Evolutionary conservation across 1,140 invertebrate species (phyloP).

Genomic region (Choristoneura fumiferana): DNA sequence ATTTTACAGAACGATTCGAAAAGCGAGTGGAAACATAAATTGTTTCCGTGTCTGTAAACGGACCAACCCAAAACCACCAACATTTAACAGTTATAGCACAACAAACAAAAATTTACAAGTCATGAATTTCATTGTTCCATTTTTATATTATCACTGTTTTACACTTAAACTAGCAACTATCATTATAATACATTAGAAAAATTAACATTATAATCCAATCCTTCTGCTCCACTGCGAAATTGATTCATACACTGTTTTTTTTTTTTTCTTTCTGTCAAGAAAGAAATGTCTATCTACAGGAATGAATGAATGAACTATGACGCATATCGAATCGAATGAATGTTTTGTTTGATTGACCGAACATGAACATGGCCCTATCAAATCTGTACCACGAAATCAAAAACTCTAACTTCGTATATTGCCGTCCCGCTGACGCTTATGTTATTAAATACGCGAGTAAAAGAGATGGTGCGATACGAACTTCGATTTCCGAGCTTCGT

Average conservation of each 20-base stretch:
- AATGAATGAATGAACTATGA: neutral
- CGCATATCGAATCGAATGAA: neutral
- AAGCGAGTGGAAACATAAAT: constrained; percentile 2
- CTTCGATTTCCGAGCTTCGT: too few species aligned
- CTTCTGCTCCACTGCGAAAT: neutral
- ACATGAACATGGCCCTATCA: too few species aligned
- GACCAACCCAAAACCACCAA: constrained; percentile 18
- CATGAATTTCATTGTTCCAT: constrained; percentile 7
- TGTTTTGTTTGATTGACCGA: too few species aligned
- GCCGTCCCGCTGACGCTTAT: too few species aligned
- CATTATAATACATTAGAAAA: constrained; percentile 9
- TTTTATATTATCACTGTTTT: neutral
- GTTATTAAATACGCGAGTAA: too few species aligned
- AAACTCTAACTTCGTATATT: too few species aligned
- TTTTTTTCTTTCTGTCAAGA: constrained; percentile 7
- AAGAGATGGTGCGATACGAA: too few species aligned
- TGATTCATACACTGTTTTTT: constrained; percentile 15
- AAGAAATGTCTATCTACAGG: too few species aligned
- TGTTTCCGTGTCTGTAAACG: constrained; percentile 16
- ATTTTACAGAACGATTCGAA: constrained; percentile 6
- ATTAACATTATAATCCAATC: constrained; percentile 13
- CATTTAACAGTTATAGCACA: constrained; percentile 17
- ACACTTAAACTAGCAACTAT: neutral
- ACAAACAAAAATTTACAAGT: neutral
- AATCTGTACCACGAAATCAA: too few species aligned